Conservation (phyloP, 2,113 vertebrate genomes). For the Poecile atricapillus region DNA sequence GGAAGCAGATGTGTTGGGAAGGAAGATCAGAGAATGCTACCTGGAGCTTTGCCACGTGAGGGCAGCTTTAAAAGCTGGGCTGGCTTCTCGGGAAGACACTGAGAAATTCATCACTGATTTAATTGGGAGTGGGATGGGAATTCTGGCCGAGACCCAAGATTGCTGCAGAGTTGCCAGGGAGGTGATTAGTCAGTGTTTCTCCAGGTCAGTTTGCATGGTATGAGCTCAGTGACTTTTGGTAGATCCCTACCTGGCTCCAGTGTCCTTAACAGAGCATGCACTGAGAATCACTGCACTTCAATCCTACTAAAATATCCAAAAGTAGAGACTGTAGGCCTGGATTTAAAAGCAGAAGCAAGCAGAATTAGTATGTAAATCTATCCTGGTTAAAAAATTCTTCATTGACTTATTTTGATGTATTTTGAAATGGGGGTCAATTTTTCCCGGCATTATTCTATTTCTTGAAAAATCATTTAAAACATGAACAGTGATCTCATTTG, state of each 20-base stretch:
- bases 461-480: background rate
- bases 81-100: background rate
- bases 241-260: background rate
- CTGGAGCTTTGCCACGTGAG: slow-evolving; percentile 30
- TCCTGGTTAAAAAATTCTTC: background rate
- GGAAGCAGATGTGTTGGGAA: slow-evolving; percentile 31
- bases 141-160: background rate
- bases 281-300: background rate
- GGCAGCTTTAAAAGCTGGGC: background rate
- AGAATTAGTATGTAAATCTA: background rate
- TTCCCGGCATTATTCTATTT: background rate
- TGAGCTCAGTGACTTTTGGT: background rate
- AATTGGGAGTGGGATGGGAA: background rate
- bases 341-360: background rate
- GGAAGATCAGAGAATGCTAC: background rate
- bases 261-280: background rate
- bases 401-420: background rate
- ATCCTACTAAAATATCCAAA: background rate
- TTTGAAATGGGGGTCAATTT: background rate
- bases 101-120: slow-evolving; percentile 12
- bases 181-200: background rate
- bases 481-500: background rate
- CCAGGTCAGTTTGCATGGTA: background rate
- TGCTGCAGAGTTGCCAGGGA: background rate
- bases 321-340: background rate